phyloP scores from a whole-genome alignment of 1,140 invertebrate species.

The Drosophila rhopaloa region DNA sequence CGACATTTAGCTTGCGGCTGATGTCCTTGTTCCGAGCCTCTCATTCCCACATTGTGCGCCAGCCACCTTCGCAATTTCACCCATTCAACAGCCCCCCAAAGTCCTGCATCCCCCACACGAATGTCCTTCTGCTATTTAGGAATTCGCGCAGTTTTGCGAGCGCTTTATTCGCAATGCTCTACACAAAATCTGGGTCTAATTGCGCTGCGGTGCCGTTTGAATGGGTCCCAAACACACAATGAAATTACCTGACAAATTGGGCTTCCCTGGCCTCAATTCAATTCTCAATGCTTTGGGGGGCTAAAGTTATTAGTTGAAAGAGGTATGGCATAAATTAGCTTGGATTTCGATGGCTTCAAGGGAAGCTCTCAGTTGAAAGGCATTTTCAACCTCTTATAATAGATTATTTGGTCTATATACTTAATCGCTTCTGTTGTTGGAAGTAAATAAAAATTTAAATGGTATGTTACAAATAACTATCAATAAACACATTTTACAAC shows the following conservation, averaged over 20 bases:
- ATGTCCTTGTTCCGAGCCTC: constrained; percentile 35
- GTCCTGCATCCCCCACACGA: not conserved
- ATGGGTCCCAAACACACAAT: constrained; percentile 7
- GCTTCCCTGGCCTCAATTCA: constrained; percentile 2
- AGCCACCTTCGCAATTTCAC: not conserved
- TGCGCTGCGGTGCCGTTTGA: constrained; percentile 18
- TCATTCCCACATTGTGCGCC: constrained; percentile 5
- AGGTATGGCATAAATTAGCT: not conserved
- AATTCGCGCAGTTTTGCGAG: constrained; percentile 28
- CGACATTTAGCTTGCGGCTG: constrained; percentile 42
- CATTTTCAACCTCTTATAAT: no score
- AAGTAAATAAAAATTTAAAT: not conserved
- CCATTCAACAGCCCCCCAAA: not conserved
- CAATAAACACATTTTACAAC: not conserved
- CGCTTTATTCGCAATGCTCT: constrained; percentile 31
- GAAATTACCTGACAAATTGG: constrained; percentile 31
- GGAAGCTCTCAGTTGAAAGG: no score
- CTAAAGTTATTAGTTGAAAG: not conserved
- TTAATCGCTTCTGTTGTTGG: no score
- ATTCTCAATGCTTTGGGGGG: not conserved
- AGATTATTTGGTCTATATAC: no score
- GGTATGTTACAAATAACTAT: no score
- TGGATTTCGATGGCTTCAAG: not conserved
- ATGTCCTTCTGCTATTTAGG: constrained; percentile 40
- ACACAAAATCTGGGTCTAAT: constrained; percentile 29